phyloP scores from a whole-genome alignment of 1,140 invertebrate genomes.

The Agrilus planipennis region DNA sequence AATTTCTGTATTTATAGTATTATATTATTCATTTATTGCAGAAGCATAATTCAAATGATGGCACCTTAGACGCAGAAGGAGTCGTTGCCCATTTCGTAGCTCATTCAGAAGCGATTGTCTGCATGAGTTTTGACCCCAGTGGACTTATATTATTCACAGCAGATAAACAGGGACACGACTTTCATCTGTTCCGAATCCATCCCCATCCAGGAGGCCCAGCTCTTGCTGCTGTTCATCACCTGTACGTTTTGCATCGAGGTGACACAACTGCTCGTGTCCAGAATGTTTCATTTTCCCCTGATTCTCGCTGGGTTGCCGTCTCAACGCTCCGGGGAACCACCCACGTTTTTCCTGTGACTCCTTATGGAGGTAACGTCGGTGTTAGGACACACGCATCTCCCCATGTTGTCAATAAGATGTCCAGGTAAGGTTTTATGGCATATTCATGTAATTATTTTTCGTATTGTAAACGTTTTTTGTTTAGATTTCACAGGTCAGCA shows the following conservation, averaged over 20 bases:
- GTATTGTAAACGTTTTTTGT: conserved; percentile 23
- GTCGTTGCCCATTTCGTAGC: conserved; percentile 91
- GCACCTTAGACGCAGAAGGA: conserved; percentile 43
- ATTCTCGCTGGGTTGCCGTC: conserved; percentile 91
- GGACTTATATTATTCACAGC: conserved; percentile 86
- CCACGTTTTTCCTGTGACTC: conserved; percentile 92
- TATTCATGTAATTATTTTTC: no score
- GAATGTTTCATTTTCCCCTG: conserved; percentile 79
- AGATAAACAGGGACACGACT: conserved; percentile 88
- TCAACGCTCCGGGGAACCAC: conserved; percentile 92
- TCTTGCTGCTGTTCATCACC: conserved; percentile 85
- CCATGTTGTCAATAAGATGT: conserved; percentile 89
- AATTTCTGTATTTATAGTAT: neutral
- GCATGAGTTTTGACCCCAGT: conserved; percentile 83
- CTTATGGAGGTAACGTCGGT: conserved; percentile 88
- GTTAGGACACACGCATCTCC: conserved; percentile 85
- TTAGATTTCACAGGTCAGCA: conserved; percentile 92
- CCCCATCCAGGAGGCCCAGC: conserved; percentile 82
- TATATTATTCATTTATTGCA: conserved; percentile 8
- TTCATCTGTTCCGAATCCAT: conserved; percentile 90
- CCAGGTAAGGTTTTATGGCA: no score
- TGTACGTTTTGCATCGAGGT: conserved; percentile 87
- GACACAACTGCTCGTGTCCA: conserved; percentile 75
- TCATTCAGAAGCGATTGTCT: conserved; percentile 82
- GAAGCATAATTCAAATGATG: conserved; percentile 28